Percentiles rank a stretch among this genome's conserved stretches.
phyloP scores from a whole-genome alignment of 30 jellyfish, hydroid and myxozoan species.

The Aurelia aurita region DNA sequence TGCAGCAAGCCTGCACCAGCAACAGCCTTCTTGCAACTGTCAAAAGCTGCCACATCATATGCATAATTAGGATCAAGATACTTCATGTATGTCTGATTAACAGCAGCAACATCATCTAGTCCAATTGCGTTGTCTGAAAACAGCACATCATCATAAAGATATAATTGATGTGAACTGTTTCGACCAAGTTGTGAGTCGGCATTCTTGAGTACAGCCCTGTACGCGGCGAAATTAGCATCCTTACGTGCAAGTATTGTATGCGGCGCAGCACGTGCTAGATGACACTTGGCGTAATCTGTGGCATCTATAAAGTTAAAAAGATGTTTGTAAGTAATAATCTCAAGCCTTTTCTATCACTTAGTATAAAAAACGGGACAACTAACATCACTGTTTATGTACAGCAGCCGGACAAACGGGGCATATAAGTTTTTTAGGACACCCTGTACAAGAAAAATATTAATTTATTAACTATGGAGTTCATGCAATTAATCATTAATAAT shows the following conservation, averaged over 20 bases:
- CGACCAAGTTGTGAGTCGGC: neutral
- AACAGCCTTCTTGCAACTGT: neutral
- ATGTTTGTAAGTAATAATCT: no score
- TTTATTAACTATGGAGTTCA: no score
- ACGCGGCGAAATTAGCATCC: neutral
- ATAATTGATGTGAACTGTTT: neutral
- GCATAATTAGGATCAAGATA: neutral
- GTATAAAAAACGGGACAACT: no score
- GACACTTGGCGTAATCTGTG: no score
- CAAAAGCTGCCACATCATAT: neutral
- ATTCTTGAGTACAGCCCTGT: neutral
- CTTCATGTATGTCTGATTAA: neutral
- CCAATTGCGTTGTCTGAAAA: neutral
- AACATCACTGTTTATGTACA: no score
- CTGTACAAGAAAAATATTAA: no score
- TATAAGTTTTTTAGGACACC: no score
- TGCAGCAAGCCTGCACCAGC: neutral
- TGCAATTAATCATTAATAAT: no score
- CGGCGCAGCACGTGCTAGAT: no score
- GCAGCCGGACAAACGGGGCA: no score
- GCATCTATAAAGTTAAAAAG: no score
- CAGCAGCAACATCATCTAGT: neutral
- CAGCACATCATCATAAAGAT: neutral
- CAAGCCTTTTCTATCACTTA: no score
- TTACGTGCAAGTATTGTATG: neutral